Conservation (phyloP, 2,797 vertebrate genomes). For the Selene dorsalis region DNA sequence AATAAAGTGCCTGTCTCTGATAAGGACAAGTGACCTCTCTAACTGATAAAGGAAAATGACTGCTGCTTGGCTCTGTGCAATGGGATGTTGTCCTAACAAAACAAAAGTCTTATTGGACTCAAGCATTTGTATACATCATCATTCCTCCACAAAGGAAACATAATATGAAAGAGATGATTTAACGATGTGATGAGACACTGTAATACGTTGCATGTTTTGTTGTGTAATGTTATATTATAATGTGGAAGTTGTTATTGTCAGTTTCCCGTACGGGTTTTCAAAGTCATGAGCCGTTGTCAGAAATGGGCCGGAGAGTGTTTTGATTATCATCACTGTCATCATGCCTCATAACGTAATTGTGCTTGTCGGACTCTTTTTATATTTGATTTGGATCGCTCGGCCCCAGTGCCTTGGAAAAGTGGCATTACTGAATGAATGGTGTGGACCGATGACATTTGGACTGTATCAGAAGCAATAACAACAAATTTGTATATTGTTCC, state of each 20-base stretch:
- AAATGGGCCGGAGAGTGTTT: slow-evolving; percentile 21
- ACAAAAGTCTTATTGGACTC: slow-evolving; percentile 42
- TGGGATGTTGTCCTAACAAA: slow-evolving; percentile 14
- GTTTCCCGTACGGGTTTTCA: slow-evolving; percentile 45
- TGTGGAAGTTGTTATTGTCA: slow-evolving; percentile 36
- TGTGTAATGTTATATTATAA: slow-evolving; percentile 38
- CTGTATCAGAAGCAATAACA: slow-evolving; percentile 60
- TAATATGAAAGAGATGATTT: slow-evolving; percentile 40
- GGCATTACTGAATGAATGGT: slow-evolving; percentile 4
- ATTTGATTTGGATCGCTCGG: slow-evolving; percentile 39
- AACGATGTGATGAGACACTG: slow-evolving; percentile 24
- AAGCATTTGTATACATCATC: slow-evolving; percentile 1
- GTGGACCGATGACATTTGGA: slow-evolving; percentile 29
- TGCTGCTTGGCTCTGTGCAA: slow-evolving; percentile 3
- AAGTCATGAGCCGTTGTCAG: slow-evolving; percentile 37
- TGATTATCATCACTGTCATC: slow-evolving; percentile 23
- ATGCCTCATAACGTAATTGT: slow-evolving; percentile 28
- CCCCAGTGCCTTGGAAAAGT: slow-evolving; percentile 50
- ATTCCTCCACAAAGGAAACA: slow-evolving; percentile 25
- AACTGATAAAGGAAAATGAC: slow-evolving; percentile 18
- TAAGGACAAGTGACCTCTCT: background rate
- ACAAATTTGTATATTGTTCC: slow-evolving; percentile 10
- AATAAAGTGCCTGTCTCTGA: slow-evolving; percentile 67
- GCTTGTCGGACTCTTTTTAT: slow-evolving; percentile 25
- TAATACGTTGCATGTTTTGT: background rate